These are phyloP conservation scores for Anguilla anguilla DNA, from an alignment of 2,797 vertebrate species.

Conservation along the genomic window DNA sequence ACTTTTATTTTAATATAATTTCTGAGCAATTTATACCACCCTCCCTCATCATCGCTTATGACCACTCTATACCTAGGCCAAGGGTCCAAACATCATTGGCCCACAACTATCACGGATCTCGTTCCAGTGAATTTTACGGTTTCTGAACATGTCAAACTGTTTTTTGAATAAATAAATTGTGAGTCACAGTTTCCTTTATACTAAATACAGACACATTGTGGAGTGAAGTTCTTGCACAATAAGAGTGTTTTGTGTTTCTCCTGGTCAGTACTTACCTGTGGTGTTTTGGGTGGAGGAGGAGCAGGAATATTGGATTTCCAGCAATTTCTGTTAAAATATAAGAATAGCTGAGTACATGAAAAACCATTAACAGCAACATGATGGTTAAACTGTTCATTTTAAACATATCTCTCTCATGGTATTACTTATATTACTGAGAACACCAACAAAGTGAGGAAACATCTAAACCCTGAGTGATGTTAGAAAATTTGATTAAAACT, in stretches of 20 bases:
- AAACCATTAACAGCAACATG: not conserved
- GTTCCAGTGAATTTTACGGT: not conserved
- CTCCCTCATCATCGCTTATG: not conserved
- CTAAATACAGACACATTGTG: not conserved
- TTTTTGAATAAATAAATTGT: not conserved
- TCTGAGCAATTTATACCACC: too few species aligned
- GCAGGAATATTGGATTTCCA: constrained; percentile 1
- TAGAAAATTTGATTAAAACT: not conserved
- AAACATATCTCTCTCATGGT: not conserved
- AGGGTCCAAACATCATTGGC: not conserved
- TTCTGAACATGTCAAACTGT: not conserved
- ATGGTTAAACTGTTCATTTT: not conserved
- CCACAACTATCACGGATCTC: not conserved
- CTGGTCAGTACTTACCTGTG: constrained; percentile 48
- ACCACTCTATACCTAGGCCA: not conserved
- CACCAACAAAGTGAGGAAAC: not conserved
- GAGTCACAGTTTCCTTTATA: not conserved
- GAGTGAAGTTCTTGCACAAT: not conserved
- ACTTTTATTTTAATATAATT: not conserved
- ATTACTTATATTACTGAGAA: not conserved
- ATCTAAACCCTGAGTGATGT: not conserved
- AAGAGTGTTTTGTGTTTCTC: not conserved
- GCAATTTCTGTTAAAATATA: constrained; percentile 41
- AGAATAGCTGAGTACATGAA: not conserved
- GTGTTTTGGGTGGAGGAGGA: constrained; percentile 49